Evolutionary conservation across 2,113 vertebrate genomes (phyloP), one percentile per base, ranked within the genome.

Genomic region (Strigops habroptila): DNA sequence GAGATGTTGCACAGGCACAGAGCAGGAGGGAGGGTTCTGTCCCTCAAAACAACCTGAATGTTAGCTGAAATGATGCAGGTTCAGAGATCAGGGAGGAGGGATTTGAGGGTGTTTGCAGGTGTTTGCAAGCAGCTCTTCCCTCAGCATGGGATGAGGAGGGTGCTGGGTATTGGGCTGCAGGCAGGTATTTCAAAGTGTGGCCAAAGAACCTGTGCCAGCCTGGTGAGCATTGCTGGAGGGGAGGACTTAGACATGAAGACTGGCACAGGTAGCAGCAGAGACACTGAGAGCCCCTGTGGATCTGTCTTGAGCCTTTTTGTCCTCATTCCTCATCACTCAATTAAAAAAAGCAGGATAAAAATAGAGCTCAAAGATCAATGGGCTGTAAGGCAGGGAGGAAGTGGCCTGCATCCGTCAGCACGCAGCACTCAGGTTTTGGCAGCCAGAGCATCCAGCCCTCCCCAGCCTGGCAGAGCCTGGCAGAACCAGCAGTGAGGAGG

Each of bases 281-380:
- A 10, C 43, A n/a, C 4, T 3, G 1, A 9, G 7, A 24, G 35
- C 28, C 31, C 28, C 62, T 4, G 0, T 6, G 17, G 31, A 4
- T 16, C 17, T 35, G 39, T 25, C n/a, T 39, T 65, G 70, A 86
- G 60, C 31, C 15, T 25, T 74, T 86, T 60, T 39, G 9, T 39
- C 48, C 62, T 63, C 5, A 0, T 78, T 62, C 46, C n/a, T 68
- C 31, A 3, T 39, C 12, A 24, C 21, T n/a, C n/a, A 24, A 10
- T 28, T 24, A 14, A 67, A 85, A 67, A 79, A 22, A 44, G 15
- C 35, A n/a, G 27, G 35, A 24, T 24, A 9, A 18, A 39, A 27
- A n/a, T 5, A 24, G 22, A 67, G 37, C 60, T 88, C n/a, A 41
- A 44, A 33, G 85, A 9, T 12, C 15, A 25, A 11, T 2, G 18